Conservation (phyloP, 2,113 vertebrate genomes). For the Myxocyprinus asiaticus region DNA sequence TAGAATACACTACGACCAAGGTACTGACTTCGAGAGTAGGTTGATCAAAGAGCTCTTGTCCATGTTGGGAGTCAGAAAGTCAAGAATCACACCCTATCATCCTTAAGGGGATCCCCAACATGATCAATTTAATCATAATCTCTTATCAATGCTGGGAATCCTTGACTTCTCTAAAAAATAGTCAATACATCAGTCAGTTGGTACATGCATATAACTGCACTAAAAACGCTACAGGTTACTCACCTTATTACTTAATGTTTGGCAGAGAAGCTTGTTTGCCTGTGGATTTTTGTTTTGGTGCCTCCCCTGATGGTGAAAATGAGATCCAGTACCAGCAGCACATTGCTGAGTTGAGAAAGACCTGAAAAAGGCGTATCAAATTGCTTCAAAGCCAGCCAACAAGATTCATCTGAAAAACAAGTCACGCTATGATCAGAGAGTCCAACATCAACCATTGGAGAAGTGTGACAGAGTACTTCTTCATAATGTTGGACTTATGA, state of each 20-base stretch:
- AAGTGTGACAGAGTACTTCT: slow-evolving; percentile 19
- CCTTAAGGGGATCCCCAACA: too few species aligned
- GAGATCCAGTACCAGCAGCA: not conserved
- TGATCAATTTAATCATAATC: too few species aligned
- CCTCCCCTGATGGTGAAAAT: not conserved
- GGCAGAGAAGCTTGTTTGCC: slow-evolving; percentile 1
- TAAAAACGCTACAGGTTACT: slow-evolving; percentile 11
- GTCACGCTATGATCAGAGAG: not conserved
- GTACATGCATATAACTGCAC: slow-evolving; percentile 17
- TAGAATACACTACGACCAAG: too few species aligned
- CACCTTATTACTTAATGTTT: slow-evolving; percentile 29
- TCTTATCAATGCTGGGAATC: too few species aligned
- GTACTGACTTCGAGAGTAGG: too few species aligned
- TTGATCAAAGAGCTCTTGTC: too few species aligned
- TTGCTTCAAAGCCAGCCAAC: not conserved
- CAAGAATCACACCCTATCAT: too few species aligned
- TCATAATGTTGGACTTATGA: not conserved
- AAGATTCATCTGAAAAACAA: slow-evolving; percentile 34
- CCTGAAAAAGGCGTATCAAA: too few species aligned
- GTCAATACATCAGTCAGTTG: not conserved
- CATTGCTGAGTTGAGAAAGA: not conserved
- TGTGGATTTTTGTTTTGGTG: not conserved
- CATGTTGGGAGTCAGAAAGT: too few species aligned
- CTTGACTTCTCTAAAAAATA: not conserved
- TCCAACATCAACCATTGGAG: not conserved